Conservation (phyloP, 2,797 vertebrate species). For the Notolepis coatsorum region DNA sequence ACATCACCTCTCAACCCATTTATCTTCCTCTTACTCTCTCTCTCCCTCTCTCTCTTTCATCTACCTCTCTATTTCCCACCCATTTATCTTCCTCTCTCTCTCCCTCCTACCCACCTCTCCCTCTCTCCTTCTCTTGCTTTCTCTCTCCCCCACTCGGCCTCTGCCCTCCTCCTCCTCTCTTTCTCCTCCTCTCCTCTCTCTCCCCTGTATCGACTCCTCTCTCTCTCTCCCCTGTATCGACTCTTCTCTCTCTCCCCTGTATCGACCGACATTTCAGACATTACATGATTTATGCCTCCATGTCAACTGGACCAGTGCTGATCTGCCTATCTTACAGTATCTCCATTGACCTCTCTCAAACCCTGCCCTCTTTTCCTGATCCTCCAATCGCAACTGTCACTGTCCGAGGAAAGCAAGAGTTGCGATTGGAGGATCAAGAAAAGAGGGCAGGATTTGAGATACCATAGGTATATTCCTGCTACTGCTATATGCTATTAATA, state of each 20-base stretch:
- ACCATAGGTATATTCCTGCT: constrained; percentile 58
- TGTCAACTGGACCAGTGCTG: constrained; percentile 45
- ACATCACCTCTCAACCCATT: constrained; percentile 18
- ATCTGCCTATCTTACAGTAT: constrained; percentile 53
- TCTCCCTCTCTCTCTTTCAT: constrained; percentile 21
- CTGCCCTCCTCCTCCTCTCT: too few relatives aligned
- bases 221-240: too few relatives aligned
- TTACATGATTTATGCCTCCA: constrained; percentile 43
- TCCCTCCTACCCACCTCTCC: not conserved
- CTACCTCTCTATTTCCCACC: constrained; percentile 6
- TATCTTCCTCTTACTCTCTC: constrained; percentile 20
- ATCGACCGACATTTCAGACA: constrained; percentile 32
- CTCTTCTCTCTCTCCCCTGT: constrained; percentile 4
- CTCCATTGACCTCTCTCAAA: too few relatives aligned
- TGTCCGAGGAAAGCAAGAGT: too few relatives aligned
- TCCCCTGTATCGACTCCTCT: too few relatives aligned
- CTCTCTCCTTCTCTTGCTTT: constrained; percentile 6
- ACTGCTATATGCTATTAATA: constrained; percentile 67
- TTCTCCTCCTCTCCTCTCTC: not conserved
- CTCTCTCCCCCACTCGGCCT: not conserved
- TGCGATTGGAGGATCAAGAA: too few relatives aligned
- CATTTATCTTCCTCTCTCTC: constrained; percentile 23
- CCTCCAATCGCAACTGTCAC: too few relatives aligned
- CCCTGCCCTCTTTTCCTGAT: too few relatives aligned
- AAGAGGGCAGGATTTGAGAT: too few relatives aligned